A percentile compares a stretch with the other conserved stretches of the same genome.
phyloP scores from a whole-genome alignment of 2,113 vertebrate genomes.

The Petrocephalus microphthalmus region DNA sequence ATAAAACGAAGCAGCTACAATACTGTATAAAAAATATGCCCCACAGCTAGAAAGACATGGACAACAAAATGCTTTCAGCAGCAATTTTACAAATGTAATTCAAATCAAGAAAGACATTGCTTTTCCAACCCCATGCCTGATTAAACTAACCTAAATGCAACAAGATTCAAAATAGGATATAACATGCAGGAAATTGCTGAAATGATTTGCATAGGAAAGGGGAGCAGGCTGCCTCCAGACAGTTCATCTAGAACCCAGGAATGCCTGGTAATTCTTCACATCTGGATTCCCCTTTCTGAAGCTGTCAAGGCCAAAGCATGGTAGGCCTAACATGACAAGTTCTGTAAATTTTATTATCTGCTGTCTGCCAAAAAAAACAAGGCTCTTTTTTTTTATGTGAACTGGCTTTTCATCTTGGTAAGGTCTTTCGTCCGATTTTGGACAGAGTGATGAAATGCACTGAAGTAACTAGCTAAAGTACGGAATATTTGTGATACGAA shows the following conservation, averaged over 20 bases:
- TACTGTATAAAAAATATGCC: neutral
- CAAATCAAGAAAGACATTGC: conserved; percentile 5
- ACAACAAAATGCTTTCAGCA: neutral
- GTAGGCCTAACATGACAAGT: conserved; percentile 70
- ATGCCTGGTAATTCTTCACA: conserved; percentile 49
- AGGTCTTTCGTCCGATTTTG: conserved; percentile 58
- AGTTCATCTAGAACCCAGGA: conserved; percentile 47
- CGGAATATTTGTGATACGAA: conserved; percentile 71
- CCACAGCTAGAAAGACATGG: neutral
- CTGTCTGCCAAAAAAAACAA: conserved; percentile 72
- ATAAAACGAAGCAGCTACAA: neutral
- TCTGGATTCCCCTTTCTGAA: conserved; percentile 59
- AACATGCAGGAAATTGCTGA: conserved; percentile 13
- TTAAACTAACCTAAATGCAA: conserved; percentile 15
- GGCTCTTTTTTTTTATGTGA: conserved; percentile 74
- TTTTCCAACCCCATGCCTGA: neutral
- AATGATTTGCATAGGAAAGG: conserved; percentile 30
- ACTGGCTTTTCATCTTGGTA: conserved; percentile 63
- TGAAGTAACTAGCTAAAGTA: conserved; percentile 57
- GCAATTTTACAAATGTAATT: conserved; percentile 10
- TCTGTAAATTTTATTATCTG: conserved; percentile 78
- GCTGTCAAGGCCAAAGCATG: conserved; percentile 60
- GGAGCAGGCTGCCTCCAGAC: conserved; percentile 25
- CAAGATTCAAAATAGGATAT: conserved; percentile 18
- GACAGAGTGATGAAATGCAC: conserved; percentile 53